Evolutionary conservation across 2,113 vertebrate genomes (phyloP).

Genomic region (Microtus montanus): DNA sequence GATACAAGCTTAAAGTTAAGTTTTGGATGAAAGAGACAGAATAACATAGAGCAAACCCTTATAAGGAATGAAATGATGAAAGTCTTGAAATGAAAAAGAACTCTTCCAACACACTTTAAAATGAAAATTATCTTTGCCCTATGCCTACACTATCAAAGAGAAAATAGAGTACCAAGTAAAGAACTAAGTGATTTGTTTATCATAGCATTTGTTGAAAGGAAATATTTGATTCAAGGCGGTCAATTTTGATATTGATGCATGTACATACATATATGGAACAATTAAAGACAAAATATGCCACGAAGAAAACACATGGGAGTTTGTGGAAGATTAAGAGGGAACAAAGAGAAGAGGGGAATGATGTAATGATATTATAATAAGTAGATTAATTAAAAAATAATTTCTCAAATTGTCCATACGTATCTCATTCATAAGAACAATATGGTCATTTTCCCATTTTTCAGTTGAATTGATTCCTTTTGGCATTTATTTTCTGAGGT

Average conservation of each 20-base stretch:
- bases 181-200: constrained; percentile 9
- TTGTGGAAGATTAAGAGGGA: too few relatives aligned
- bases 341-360: too few relatives aligned
- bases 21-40: background rate
- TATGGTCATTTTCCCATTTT: too few relatives aligned
- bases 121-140: background rate
- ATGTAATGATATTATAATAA: too few relatives aligned
- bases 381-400: too few relatives aligned
- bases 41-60: background rate
- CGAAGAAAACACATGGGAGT: too few relatives aligned
- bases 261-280: too few relatives aligned
- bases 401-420: too few relatives aligned
- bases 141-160: background rate
- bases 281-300: too few relatives aligned
- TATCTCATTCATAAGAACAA: too few relatives aligned
- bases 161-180: background rate
- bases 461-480: too few relatives aligned
- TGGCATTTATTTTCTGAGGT: too few relatives aligned
- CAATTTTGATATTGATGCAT: background rate
- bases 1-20: constrained; percentile 8
- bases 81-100: constrained; percentile 36
- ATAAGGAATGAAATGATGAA: background rate
- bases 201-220: constrained; percentile 9
- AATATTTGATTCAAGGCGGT: constrained; percentile 19
- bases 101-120: constrained; percentile 1